A percentile compares a stretch with the other conserved stretches of the same genome.
These are phyloP conservation scores for Lasiurus cinereus DNA, from an alignment of 2,113 vertebrate species.

Conservation along the genomic window DNA sequence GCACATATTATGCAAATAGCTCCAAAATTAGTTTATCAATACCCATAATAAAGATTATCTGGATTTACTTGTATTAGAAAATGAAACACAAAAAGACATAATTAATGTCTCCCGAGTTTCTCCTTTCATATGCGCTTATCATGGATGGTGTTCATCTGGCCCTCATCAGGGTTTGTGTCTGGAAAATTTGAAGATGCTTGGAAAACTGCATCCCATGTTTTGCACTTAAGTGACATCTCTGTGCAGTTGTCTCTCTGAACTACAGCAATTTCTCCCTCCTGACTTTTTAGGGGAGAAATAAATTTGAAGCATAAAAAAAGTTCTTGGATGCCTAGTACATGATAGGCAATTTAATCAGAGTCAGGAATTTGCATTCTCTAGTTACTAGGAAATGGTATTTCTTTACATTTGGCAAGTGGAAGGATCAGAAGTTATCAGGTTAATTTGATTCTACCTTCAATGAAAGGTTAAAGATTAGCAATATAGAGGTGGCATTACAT, in stretches of 20 bases:
- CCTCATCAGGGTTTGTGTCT: neutral
- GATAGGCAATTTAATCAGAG: constrained; percentile 86
- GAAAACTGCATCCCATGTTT: neutral
- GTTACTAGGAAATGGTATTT: constrained; percentile 87
- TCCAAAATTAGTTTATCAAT: neutral
- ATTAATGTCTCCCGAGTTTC: neutral
- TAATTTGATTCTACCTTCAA: constrained; percentile 87
- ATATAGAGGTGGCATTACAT: constrained; percentile 63
- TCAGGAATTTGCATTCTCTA: constrained; percentile 87
- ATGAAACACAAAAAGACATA: neutral
- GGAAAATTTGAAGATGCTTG: constrained; percentile 6
- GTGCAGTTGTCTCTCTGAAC: constrained; percentile 18
- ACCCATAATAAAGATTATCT: neutral
- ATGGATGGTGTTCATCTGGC: neutral
- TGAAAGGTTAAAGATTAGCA: constrained; percentile 88
- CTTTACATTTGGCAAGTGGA: constrained; percentile 75
- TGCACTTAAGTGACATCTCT: constrained; percentile 48
- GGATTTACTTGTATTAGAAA: neutral
- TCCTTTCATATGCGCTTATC: neutral
- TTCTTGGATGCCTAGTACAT: constrained; percentile 78
- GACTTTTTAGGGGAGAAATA: constrained; percentile 83
- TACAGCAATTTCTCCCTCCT: constrained; percentile 59
- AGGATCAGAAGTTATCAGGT: constrained; percentile 81
- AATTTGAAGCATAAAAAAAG: constrained; percentile 80
- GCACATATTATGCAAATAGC: neutral